Evolutionary conservation across 2,113 vertebrate genomes (phyloP), one percentile per base, ranked within the genome.

Genomic region (Caranx ignobilis): DNA sequence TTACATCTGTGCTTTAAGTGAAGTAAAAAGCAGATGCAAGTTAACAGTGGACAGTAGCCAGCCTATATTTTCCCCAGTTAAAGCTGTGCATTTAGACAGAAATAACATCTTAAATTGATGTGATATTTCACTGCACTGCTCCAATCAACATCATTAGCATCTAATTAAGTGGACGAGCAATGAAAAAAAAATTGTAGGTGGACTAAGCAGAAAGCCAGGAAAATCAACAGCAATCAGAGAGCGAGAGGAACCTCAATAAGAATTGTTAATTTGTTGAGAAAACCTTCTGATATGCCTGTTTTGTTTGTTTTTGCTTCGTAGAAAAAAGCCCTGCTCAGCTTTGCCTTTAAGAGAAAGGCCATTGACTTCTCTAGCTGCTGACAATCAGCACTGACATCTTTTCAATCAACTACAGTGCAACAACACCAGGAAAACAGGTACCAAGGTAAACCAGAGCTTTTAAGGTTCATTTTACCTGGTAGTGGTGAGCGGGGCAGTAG

Each of bases 71-170:
- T 12, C 37, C 21, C 9, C 48, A 7, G 39, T 34, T 66, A 59
- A 77, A 31, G 19, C 18, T 61, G 47, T 60, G 31, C 50, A 26
- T 78, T 31, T 54, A 52, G 76, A 54, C 4, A 26, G 59, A 32
- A 75, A 37, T 52, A 56, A 32, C 61, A 62, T 41, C 71, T 74
- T 34, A 39, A 83, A 85, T 66, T 62, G 32, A 69, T 75, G 72
- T 87, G 70, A 84, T 65, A 87, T 87, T 82, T 80, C 35, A 54
- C 26, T 66, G 71, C 35, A 57, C 34, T 69, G 74, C 37, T 76
- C 3, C 34, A 62, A 11, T 43, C 18, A 11, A 48, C 12, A 65
- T 26, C 37, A 63, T 65, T 32, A 76, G 79, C 43, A 74, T 62
- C 48, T 60, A 59, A 74, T 70, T 52, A 59, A 73, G 73, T 69